Base-by-base conservation (phyloP, 1,140 invertebrate species). In the Ectropis grisescens region DNA sequence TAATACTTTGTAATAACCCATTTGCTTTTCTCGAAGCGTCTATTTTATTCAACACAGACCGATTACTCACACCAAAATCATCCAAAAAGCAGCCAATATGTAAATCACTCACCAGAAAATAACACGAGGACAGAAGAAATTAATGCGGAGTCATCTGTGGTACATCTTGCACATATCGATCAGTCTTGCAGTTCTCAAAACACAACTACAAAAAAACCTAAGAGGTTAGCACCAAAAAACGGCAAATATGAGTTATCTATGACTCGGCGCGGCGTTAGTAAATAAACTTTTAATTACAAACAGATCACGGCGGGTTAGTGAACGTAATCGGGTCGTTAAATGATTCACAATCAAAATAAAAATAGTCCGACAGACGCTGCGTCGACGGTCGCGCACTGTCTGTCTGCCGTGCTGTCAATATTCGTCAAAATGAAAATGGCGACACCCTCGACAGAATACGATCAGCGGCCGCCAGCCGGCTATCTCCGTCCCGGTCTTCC, bases 361-460 rank as follows among this genome's bases (percentile, higher is more conserved):
- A 81, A 81, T 78, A 78, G 56, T 68, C 58, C 52, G 48, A 49
- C 58, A 78, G 72, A 78, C 76, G 72, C 67, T 67, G 60, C 58
- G 70, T 74, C 75, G 68, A 65, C 67, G 53, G 47, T 62, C 70
- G 72, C 67, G 66, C 64, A 19, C 72, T 78, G 72, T 78, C 76
- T 81, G 70, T 80, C 72, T 80, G 71, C 67, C 59, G 57, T 72
- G 70, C 72, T 81, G 75, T 81, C 75, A 81, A 81, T 81, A 81
- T 81, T 81, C 75, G 72, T 81, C 75, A 81, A 81, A 81, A 81
- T 57, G 76, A 81, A 81, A 81, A 81, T 81, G 76, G 76, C 76
- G 76, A 81, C 76, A 81, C 70, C 68, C 72, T 76, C 75, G 68
- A 68, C 71, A 62, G 70, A 68, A 71, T 69, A 74, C 71, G 72